phyloP scores from a whole-genome alignment of 2,888 invertebrate species.

The Strigamia crassipes region DNA sequence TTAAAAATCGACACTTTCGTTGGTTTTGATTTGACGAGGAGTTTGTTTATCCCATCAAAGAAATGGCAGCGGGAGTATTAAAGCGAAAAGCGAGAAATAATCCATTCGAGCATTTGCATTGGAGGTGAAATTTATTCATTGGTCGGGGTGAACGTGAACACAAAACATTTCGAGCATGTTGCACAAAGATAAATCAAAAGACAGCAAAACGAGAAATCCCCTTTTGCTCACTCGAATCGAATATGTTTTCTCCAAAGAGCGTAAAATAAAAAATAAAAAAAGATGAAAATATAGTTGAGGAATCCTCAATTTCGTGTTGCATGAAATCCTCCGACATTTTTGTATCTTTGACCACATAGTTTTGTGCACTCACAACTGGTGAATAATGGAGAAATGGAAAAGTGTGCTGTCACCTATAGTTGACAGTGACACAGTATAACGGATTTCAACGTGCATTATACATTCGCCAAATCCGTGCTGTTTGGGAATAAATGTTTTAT shows the following conservation, averaged over 20 bases:
- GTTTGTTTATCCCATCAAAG: neutral
- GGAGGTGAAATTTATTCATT: constrained; percentile 34
- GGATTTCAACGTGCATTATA: constrained; percentile 6
- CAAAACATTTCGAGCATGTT: constrained; percentile 24
- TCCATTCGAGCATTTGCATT: constrained; percentile 1
- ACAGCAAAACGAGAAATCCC: constrained; percentile 28
- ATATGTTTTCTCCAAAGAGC: neutral
- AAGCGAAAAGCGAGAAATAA: neutral
- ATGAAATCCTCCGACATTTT: neutral
- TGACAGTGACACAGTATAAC: constrained; percentile 22
- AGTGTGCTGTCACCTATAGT: neutral
- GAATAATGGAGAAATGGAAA: constrained; percentile 25
- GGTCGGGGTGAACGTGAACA: constrained; percentile 35
- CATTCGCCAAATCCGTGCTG: constrained; percentile 10
- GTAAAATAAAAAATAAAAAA: neutral
- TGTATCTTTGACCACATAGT: constrained; percentile 14
- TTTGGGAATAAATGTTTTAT: constrained; percentile 13
- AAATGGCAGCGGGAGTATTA: neutral
- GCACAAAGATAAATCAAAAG: constrained; percentile 33
- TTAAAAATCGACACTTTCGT: neutral
- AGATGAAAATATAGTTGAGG: neutral
- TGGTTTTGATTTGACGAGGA: neutral
- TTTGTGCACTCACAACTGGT: constrained; percentile 22
- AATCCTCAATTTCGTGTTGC: neutral
- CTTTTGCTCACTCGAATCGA: constrained; percentile 24